Evolutionary conservation across 2,888 invertebrate species (phyloP), one percentile per base, ranked within the genome.

Genomic region (Scaptomyza tumidula): DNA sequence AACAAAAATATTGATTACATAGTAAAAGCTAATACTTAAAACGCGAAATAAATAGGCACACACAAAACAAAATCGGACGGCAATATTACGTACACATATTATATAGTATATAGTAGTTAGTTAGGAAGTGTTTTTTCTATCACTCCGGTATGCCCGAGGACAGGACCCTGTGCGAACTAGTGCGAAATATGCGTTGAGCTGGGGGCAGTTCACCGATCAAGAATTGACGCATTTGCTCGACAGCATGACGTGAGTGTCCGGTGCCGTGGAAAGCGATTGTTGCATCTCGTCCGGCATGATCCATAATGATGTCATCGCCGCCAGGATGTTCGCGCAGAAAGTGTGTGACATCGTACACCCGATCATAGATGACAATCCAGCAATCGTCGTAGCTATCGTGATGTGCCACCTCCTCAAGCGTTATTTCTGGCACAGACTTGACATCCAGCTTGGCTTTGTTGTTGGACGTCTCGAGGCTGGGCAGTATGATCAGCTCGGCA

Each of bases 311-410:
- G 71, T 97, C 97, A 11, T 94, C 93, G 7, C 97, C 97, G 57
- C 97, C 97, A 0, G 97, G 97, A 92, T 98, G 97, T 93, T 94
- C 94, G 73, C 94, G 93, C 44, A 97, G 90, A 90, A 97, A 97
- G 39, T 94, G 93, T 1, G 97, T 96, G 55, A 97, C 94, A 88
- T 97, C 95, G 91, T 97, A 97, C 11, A 98, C 96, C 62, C 96
- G 95, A 92, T 98, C 97, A 91, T 96, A 96, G 49, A 98, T 94
- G n/a, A 96, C 94, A 54, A 97, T 93, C 97, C 97, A 97, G 91
- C 97, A 97, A 89, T 97, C 96, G 13, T 93, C 91, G 6, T 92
- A 91, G 16, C 93, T 93, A 89, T 97, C 97, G 89, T 97, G 97
- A 88, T 94, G 94, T 6, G 95, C 93, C 4, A 97, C 96, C 92